These are phyloP conservation scores for Mnemiopsis leidyi DNA, from an alignment of 37 sponge, comb jelly and placozoan species.

Conservation along the genomic window DNA sequence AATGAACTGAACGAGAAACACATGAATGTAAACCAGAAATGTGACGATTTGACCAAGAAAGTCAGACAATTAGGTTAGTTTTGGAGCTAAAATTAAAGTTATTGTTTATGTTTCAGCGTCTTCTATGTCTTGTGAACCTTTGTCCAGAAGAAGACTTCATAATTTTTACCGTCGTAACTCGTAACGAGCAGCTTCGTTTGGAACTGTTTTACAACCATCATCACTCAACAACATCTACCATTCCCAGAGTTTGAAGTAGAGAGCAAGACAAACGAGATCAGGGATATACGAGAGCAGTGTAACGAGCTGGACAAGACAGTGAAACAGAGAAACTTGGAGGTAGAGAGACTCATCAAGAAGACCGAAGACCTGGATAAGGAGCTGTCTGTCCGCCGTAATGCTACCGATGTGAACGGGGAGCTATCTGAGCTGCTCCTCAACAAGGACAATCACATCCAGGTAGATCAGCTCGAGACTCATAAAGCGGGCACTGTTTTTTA, in stretches of 20 bases:
- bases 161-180: too few relatives aligned
- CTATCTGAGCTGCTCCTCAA: slow-evolving; percentile 57
- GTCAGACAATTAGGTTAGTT: slow-evolving; percentile 56
- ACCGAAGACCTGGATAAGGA: slow-evolving; percentile 41
- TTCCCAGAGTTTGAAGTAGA: slow-evolving; percentile 49
- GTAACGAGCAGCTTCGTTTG: too few relatives aligned
- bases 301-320: slow-evolving; percentile 57
- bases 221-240: too few relatives aligned
- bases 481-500: too few relatives aligned
- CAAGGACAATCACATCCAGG: slow-evolving; percentile 65
- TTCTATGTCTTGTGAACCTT: too few relatives aligned
- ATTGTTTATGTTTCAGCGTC: too few relatives aligned
- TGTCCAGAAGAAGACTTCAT: too few relatives aligned
- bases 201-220: too few relatives aligned
- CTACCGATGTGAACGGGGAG: slow-evolving; percentile 63
- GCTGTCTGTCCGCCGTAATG: slow-evolving; percentile 18
- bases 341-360: slow-evolving; percentile 41
- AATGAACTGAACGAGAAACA: not conserved
- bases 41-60: slow-evolving; percentile 54
- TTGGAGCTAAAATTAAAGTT: too few relatives aligned
- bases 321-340: slow-evolving; percentile 4
- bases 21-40: not conserved
- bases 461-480: too few relatives aligned
- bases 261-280: slow-evolving; percentile 36
- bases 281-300: slow-evolving; percentile 23